Evolutionary conservation across 2,888 invertebrate genomes (phyloP).

Genomic region (Liodrosophila aerea): DNA sequence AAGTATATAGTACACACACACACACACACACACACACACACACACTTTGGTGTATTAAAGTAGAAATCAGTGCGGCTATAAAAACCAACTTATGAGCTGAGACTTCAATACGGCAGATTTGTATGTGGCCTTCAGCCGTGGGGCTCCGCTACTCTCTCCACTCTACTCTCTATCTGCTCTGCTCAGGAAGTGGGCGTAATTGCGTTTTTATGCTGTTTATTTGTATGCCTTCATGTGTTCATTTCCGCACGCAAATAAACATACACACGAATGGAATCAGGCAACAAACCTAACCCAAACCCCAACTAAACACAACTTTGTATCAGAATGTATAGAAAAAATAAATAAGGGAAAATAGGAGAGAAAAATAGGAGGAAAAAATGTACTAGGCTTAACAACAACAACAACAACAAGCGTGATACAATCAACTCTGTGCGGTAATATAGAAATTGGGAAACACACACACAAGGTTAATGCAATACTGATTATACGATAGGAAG

Average conservation of each 20-base stretch:
- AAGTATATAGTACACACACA: constrained; percentile 27
- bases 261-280: constrained; percentile 36
- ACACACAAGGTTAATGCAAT: neutral
- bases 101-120: constrained; percentile 39
- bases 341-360: no score
- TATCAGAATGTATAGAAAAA: no score
- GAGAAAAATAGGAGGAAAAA: neutral
- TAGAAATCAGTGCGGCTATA: constrained; percentile 50
- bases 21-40: constrained; percentile 5
- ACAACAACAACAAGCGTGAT: no score
- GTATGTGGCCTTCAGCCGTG: constrained; percentile 6
- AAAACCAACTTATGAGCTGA: constrained; percentile 51
- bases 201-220: constrained; percentile 72
- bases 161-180: neutral
- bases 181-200: constrained; percentile 70
- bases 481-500: no score
- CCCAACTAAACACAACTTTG: constrained; percentile 4
- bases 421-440: no score
- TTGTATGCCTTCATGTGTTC: constrained; percentile 70
- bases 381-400: no score
- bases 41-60: constrained; percentile 46
- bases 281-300: constrained; percentile 24
- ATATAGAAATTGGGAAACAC: no score
- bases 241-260: constrained; percentile 75
- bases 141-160: neutral